These are phyloP conservation scores for Alectura lathami DNA, from an alignment of 2,113 vertebrate genomes.

Conservation along the genomic window DNA sequence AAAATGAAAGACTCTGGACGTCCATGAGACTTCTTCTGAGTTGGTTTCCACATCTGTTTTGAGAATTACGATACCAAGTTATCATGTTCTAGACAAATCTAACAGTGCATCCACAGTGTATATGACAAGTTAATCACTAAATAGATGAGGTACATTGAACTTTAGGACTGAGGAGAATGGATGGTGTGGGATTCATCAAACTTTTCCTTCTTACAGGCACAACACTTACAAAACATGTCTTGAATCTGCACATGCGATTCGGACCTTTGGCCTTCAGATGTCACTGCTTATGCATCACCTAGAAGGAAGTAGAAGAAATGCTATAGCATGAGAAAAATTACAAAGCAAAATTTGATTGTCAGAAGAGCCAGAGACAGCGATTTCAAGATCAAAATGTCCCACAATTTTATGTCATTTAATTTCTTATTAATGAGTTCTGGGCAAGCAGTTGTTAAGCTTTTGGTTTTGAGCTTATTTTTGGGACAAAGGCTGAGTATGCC, in stretches of 20 bases:
- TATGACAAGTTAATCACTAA: background rate
- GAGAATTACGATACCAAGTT: background rate
- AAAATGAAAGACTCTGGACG: background rate
- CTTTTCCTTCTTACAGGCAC: background rate
- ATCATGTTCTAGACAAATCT: background rate
- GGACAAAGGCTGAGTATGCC: background rate
- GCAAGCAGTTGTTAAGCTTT: constrained; percentile 6
- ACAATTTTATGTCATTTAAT: background rate
- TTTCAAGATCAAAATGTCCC: constrained; percentile 9
- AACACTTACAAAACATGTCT: rapidly evolving
- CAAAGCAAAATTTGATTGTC: background rate
- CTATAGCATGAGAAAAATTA: background rate
- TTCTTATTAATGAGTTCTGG: constrained; percentile 19
- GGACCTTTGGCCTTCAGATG: background rate
- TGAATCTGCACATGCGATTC: background rate
- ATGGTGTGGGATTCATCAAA: background rate
- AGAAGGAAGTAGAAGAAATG: background rate
- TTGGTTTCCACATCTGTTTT: background rate
- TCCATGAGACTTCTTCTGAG: background rate
- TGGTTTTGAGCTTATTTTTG: background rate
- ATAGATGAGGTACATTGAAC: background rate
- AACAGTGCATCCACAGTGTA: background rate
- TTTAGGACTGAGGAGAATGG: background rate
- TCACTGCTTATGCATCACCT: background rate
- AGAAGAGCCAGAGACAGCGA: background rate